Evolutionary conservation across 2,113 vertebrate species (phyloP), one percentile per base, ranked within the genome.

Genomic region (Procavia capensis): DNA sequence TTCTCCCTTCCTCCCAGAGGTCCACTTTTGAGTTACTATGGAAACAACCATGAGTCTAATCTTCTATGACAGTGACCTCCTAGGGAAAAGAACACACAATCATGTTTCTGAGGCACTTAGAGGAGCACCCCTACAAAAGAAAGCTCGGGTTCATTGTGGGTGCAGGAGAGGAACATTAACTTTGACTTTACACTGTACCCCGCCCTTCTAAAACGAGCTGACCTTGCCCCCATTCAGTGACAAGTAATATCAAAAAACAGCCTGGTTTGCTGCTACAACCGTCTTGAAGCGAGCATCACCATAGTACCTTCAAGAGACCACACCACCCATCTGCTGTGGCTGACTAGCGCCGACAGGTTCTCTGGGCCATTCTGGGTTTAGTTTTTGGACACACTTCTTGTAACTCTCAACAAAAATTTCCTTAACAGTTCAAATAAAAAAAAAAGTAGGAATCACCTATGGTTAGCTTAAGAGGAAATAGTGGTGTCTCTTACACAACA

Each of bases 391-490:
- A 14, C 24, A 17, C 17, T 95, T 27, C 59, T 93, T 68, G 20
- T 80, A 80, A 94, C 50, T 74, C 27, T 85, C n/a, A 76, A 78
- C 68, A 94, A 96, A 88, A 19, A 34, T 91, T 82, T 95, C 78
- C 82, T 94, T 91, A 41, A 31, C n/a, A 85, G 50, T 93, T 82
- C 61, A 96, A 93, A 92, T 93, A 39, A 80, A 93, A 92, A 95
- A 95, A 47, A 88, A 94, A 93, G 61, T 47, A 11, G 75, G 57
- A 13, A 84, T 70, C 47, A 36, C 68, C 25, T 86, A 9, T 25
- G n/a, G 74, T 96, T 76, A 43, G 20, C n/a, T 88, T 66, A 97
- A 91, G 68, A 83, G 96, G 96, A 97, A 97, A 92, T 41, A 25
- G 39, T 76, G 20, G 54, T 50, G 4, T 72, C 8, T 74, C 75